phyloP scores from a whole-genome alignment of 1,140 invertebrate genomes.

The Centruroides sculpturatus region DNA sequence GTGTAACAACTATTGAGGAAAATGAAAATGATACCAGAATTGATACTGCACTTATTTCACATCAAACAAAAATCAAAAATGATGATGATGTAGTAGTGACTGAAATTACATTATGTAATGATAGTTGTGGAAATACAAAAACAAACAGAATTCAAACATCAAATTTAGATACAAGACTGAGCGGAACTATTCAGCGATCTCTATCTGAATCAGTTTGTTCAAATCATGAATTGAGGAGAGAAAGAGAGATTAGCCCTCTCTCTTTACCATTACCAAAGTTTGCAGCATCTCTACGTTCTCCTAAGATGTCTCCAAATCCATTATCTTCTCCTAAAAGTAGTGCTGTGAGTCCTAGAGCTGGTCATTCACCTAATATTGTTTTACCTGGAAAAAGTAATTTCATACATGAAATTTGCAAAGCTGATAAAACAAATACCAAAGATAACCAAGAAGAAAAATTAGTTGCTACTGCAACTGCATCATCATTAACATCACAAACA shows the following conservation, averaged over 20 bases:
- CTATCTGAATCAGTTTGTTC: neutral
- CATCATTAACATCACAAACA: conserved; percentile 1
- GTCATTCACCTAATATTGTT: conserved; percentile 8
- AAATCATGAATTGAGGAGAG: conserved; percentile 8
- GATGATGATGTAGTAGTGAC: no score
- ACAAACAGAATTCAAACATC: no score
- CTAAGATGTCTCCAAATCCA: conserved; percentile 18
- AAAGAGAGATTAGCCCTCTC: conserved; percentile 36
- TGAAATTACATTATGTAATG: no score
- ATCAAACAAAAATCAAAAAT: no score
- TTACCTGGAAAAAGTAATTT: neutral
- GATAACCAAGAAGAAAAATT: conserved; percentile 3
- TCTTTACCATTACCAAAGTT: conserved; percentile 70
- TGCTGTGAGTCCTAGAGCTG: conserved; percentile 11
- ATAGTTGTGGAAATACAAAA: no score
- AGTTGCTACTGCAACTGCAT: conserved; percentile 3
- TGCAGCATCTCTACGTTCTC: conserved; percentile 40
- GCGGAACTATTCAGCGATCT: no score
- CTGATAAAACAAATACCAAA: conserved; percentile 7
- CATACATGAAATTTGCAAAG: conserved; percentile 1
- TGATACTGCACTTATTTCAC: no score
- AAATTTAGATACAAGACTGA: no score
- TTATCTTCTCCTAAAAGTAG: conserved; percentile 18
- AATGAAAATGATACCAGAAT: no score
- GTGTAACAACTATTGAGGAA: no score